These are phyloP conservation scores for Glaucopsyche alexis DNA, from an alignment of 2,888 invertebrate species.

Conservation along the genomic window DNA sequence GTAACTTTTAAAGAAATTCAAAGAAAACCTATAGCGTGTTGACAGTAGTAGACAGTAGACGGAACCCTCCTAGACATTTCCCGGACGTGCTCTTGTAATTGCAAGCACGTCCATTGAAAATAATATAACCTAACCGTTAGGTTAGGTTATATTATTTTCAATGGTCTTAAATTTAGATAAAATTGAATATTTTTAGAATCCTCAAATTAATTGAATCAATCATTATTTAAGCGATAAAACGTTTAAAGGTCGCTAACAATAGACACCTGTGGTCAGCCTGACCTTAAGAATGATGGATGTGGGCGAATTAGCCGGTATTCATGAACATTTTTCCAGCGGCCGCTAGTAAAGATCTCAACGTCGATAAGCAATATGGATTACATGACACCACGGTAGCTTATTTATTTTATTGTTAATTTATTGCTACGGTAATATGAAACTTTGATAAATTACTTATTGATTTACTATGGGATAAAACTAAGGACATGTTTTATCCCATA, in stretches of 20 bases:
- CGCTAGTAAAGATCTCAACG: conserved; percentile 51
- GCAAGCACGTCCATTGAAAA: no score
- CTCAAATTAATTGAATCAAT: not conserved
- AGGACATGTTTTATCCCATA: not conserved
- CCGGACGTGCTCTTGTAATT: no score
- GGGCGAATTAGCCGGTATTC: conserved; percentile 58
- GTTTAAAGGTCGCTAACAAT: conserved; percentile 37
- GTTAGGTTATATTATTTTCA: no score
- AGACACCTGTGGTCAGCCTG: conserved; percentile 48
- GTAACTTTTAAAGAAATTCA: no score
- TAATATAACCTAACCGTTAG: no score
- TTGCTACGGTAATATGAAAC: conserved; percentile 20
- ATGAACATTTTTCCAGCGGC: conserved; percentile 48
- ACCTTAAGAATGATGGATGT: conserved; percentile 68
- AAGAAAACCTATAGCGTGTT: no score
- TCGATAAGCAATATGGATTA: conserved; percentile 63
- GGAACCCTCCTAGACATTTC: no score
- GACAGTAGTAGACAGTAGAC: no score
- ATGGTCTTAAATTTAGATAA: not conserved
- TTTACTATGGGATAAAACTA: conserved; percentile 31
- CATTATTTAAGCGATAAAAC: conserved; percentile 19
- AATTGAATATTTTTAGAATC: not conserved
- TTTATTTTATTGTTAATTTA: conserved; percentile 24
- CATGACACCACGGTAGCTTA: conserved; percentile 36
- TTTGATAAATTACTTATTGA: conserved; percentile 18